Percentiles rank a stretch among this genome's conserved stretches.
phyloP scores from a whole-genome alignment of 2,797 vertebrate species.

The Hoplostethus atlanticus region DNA sequence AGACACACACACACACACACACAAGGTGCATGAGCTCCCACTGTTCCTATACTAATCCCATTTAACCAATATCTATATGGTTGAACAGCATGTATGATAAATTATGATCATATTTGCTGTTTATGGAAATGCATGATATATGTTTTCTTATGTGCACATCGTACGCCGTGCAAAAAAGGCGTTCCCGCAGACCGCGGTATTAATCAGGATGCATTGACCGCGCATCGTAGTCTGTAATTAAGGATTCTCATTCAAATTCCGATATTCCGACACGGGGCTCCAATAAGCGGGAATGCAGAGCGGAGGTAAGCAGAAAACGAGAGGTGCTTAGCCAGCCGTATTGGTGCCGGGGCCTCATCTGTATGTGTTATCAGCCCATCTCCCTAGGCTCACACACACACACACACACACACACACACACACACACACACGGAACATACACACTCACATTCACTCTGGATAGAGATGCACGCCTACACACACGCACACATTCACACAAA shows the following conservation, averaged over 20 bases:
- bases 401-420: constrained; percentile 40
- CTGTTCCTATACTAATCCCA: neutral
- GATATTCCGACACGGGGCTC: constrained; percentile 63
- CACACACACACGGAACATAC: constrained; percentile 16
- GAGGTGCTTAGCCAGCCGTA: constrained; percentile 86
- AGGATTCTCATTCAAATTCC: constrained; percentile 74
- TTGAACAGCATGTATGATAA: neutral
- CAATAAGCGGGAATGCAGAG: constrained; percentile 61
- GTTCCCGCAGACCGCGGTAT: constrained; percentile 50
- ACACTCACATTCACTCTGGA: constrained; percentile 28
- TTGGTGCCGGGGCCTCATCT: constrained; percentile 83
- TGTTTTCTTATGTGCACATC: neutral
- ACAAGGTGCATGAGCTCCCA: neutral
- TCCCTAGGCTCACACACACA: constrained; percentile 72
- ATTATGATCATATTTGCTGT: neutral
- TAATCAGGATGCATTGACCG: constrained; percentile 67
- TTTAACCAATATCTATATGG: neutral
- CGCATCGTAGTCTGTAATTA: constrained; percentile 74
- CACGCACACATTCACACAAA: constrained; percentile 42
- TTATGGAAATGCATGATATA: neutral
- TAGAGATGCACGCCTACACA: constrained; percentile 28
- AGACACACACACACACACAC: neutral
- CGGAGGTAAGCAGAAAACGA: constrained; percentile 84
- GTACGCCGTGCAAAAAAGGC: neutral
- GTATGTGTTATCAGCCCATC: constrained; percentile 83